These are phyloP conservation scores for Onychomys arenicola DNA, from an alignment of 2,797 vertebrate genomes.

Conservation along the genomic window DNA sequence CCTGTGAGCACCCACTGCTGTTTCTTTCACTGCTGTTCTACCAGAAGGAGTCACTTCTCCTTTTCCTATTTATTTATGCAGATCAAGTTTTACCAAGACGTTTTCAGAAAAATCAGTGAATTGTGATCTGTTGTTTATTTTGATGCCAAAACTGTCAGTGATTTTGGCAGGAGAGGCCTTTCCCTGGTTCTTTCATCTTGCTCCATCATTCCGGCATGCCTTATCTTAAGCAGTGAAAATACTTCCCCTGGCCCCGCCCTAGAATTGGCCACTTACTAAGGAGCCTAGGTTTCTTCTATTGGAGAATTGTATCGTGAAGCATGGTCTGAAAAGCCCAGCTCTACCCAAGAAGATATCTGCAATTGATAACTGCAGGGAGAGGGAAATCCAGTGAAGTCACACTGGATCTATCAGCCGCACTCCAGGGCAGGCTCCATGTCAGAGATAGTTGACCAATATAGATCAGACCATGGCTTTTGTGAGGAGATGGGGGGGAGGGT, in stretches of 20 bases:
- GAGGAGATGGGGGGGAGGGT: too few species aligned
- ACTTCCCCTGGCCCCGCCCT: background rate
- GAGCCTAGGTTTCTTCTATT: background rate
- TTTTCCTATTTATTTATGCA: slow-evolving; percentile 12
- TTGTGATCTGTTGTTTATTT: slow-evolving; percentile 26
- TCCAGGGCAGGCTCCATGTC: background rate
- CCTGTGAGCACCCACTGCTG: background rate
- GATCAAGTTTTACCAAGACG: background rate
- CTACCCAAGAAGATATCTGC: background rate
- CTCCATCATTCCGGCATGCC: background rate
- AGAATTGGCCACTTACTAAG: background rate
- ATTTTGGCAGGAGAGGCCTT: background rate
- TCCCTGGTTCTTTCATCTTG: background rate
- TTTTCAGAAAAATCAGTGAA: background rate
- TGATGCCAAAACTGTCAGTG: slow-evolving; percentile 25
- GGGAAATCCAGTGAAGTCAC: background rate
- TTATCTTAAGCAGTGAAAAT: slow-evolving; percentile 5
- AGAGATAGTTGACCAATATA: background rate
- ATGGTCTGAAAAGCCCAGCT: background rate
- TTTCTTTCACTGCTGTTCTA: slow-evolving; percentile 14
- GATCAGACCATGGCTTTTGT: background rate
- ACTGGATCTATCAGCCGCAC: background rate
- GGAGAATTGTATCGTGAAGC: background rate
- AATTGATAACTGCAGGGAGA: background rate
- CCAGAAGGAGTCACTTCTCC: background rate